Conservation (phyloP, 37 sponge, comb jelly and placozoan species). For the Cliona cf. orientalis region DNA sequence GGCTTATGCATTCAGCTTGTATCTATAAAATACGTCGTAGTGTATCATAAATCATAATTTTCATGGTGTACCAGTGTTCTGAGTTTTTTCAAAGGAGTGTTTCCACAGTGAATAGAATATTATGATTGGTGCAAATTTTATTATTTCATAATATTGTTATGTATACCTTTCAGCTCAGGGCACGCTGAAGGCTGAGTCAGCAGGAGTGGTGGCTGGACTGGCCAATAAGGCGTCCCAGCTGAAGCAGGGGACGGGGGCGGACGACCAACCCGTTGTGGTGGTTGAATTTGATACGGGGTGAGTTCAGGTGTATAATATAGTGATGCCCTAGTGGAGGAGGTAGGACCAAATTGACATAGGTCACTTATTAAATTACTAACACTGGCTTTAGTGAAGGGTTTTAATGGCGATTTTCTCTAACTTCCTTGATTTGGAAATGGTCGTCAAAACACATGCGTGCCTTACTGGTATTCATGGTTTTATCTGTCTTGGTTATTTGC, state of each 20-base stretch:
- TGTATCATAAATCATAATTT: no score
- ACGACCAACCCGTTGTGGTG: conserved; percentile 67
- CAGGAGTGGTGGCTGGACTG: conserved; percentile 60
- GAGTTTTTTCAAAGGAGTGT: not conserved
- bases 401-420: no score
- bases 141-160: not conserved
- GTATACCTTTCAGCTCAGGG: conserved; percentile 56
- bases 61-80: no score
- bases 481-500: not conserved
- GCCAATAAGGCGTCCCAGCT: conserved; percentile 47
- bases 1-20: not conserved
- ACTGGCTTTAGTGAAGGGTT: no score
- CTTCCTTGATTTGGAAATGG: no score
- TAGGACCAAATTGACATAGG: no score
- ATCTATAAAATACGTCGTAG: not conserved
- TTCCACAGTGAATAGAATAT: not conserved
- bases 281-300: conserved; percentile 77
- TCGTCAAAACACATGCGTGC: no score
- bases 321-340: no score
- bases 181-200: conserved; percentile 54
- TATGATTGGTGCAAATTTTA: not conserved
- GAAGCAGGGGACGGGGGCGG: conserved; percentile 42
- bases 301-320: not conserved
- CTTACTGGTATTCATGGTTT: no score
- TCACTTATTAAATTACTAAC: no score